Percentiles rank a stretch among this genome's conserved stretches.
phyloP scores from a whole-genome alignment of 2,797 vertebrate species.

The Rhinogobio ventralis region DNA sequence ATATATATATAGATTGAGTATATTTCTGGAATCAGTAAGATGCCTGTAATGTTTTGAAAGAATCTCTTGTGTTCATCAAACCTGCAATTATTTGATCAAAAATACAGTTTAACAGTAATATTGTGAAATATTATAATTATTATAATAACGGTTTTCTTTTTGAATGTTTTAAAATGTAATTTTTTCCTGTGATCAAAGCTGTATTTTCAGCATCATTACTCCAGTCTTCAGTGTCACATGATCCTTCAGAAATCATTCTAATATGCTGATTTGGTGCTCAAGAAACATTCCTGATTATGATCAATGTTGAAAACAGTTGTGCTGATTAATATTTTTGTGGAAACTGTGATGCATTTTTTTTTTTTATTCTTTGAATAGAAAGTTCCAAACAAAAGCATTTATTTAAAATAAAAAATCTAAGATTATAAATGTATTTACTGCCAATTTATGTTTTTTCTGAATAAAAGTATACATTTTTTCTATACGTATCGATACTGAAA shows the following conservation, averaged over 20 bases:
- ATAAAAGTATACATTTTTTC: no score
- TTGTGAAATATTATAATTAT: background rate
- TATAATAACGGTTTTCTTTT: background rate
- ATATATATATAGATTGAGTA: background rate
- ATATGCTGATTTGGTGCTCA: background rate
- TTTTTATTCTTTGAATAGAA: background rate
- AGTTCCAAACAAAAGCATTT: background rate
- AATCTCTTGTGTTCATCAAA: background rate
- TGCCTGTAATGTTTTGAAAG: no score
- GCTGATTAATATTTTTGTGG: background rate
- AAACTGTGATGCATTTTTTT: no score
- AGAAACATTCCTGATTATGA: background rate
- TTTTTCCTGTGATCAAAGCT: background rate
- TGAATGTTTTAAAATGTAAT: background rate
- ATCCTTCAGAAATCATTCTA: background rate
- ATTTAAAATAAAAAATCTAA: background rate
- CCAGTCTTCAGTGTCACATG: background rate
- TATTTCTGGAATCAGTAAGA: background rate
- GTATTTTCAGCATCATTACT: background rate
- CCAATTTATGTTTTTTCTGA: no score
- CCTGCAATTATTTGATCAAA: background rate
- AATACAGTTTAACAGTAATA: background rate
- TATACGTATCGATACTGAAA: no score
- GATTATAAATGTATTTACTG: no score
- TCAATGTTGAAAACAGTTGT: background rate